Conservation (phyloP, 2,113 vertebrate genomes). For the Numenius arquata region DNA sequence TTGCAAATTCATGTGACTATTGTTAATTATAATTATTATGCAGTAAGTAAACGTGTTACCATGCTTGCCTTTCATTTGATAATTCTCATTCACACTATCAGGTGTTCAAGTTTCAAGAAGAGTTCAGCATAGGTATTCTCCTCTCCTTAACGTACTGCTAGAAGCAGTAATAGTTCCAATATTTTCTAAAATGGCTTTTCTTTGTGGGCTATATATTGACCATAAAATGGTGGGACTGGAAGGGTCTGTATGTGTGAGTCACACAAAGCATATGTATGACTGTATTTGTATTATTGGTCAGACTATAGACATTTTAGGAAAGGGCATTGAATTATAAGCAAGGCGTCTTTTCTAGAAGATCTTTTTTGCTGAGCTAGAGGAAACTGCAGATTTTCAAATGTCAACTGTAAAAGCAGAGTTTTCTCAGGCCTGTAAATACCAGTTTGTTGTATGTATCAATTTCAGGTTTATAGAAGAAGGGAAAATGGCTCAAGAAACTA, state of each 20-base stretch:
- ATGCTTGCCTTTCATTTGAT: neutral
- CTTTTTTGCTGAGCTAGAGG: neutral
- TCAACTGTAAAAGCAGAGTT: neutral
- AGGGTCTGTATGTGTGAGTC: neutral
- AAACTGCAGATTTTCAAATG: neutral
- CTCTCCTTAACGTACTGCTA: neutral
- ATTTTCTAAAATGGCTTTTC: neutral
- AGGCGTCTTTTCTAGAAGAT: neutral
- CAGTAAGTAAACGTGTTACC: neutral
- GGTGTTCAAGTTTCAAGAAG: neutral
- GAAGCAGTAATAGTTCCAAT: neutral
- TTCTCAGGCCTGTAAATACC: neutral
- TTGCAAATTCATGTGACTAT: neutral
- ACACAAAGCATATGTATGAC: neutral
- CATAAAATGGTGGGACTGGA: neutral
- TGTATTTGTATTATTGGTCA: neutral
- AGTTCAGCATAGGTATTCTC: neutral
- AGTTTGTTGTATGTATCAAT: conserved; percentile 16
- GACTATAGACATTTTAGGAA: neutral
- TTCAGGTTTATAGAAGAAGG: conserved; percentile 75
- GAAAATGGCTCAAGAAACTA: conserved; percentile 90
- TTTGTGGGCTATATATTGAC: neutral
- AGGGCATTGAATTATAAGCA: neutral
- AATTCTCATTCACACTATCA: neutral
- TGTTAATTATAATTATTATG: neutral